Base-by-base conservation (phyloP, 2,113 vertebrate species). In the Seriola dumerili region DNA sequence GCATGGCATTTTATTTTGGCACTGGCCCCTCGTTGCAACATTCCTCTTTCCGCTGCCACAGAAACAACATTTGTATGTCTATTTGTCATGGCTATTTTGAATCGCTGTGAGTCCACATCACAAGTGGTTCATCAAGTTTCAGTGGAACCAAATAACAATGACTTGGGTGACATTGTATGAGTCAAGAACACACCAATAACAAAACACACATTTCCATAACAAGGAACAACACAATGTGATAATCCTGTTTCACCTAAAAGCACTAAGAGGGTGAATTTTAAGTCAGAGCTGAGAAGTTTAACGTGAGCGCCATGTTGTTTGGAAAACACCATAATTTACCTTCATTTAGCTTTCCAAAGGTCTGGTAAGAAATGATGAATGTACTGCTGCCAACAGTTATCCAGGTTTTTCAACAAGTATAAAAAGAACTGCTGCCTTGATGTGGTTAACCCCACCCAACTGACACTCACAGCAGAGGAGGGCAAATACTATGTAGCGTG, bases 371-470 rank as follows among this genome's bases (percentile, higher is more conserved):
- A 67, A 54, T 66, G 62, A 85, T 57, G 65, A 84, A 48, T 38
- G 61, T 36, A 8, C 54, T 61, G 25, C 1, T 72, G 55, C 19
- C 25, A 42, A 57, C 23, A 25, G 58, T 38, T 34, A 68, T 55
- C 36, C 48, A 76, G 29, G 29, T 29, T 69, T 78, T 80, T 72
- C 9, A 59, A 32, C 29, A 42, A 67, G 50, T 14, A 34, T 68
- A 21, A 55, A 77, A 64, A 78, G 68, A 77, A 58, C 0, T 11
- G 13, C 36, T 44, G 80, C 78, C 71, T 78, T 89, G 74, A 88
- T 90, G 86, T 88, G 88, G 91, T 58, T 1, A 71, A 76, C 90
- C 63, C 81, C 88, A 81, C 89, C 92, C 88, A 44, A 62, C 70
- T 57, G 54, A 54, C 29, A 65, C 58, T 71, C 54, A 46, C 57